A percentile compares a stretch with the other conserved stretches of the same genome.
Conservation (phyloP, 2,113 vertebrate genomes). For the Melanocharis versteri region DNA sequence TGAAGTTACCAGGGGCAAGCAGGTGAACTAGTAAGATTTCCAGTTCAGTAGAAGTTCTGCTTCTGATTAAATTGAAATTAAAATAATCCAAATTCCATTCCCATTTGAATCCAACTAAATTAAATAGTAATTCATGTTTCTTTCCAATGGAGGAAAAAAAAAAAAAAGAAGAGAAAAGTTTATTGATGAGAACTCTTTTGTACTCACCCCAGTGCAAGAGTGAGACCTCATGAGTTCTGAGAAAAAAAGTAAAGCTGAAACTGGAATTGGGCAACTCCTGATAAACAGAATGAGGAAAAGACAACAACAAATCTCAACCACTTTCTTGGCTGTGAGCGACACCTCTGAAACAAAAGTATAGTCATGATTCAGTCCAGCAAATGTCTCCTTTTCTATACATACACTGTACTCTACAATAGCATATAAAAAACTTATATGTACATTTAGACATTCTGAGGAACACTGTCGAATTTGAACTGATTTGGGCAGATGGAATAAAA, state of each 20-base stretch:
- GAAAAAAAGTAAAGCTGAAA: background rate
- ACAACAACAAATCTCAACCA: background rate
- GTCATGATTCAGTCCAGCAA: background rate
- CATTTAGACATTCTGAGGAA: background rate
- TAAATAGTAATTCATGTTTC: background rate
- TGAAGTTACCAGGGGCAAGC: background rate
- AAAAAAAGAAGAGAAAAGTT: background rate
- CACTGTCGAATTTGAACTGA: background rate
- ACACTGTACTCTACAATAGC: background rate
- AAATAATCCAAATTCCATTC: background rate
- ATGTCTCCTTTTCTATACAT: background rate
- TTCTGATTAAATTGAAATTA: background rate
- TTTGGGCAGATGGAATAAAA: background rate
- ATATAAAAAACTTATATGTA: background rate
- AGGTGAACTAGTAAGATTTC: background rate
- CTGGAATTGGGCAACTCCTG: background rate
- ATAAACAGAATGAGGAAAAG: background rate
- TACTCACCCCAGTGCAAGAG: background rate
- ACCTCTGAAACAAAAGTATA: background rate
- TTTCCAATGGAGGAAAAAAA: background rate
- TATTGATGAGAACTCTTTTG: background rate
- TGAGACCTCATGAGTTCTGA: background rate
- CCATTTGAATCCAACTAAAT: background rate
- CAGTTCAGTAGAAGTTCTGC: background rate
- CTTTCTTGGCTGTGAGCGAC: background rate